phyloP scores from a whole-genome alignment of 2,888 invertebrate species.

The Parelbella ahira region DNA sequence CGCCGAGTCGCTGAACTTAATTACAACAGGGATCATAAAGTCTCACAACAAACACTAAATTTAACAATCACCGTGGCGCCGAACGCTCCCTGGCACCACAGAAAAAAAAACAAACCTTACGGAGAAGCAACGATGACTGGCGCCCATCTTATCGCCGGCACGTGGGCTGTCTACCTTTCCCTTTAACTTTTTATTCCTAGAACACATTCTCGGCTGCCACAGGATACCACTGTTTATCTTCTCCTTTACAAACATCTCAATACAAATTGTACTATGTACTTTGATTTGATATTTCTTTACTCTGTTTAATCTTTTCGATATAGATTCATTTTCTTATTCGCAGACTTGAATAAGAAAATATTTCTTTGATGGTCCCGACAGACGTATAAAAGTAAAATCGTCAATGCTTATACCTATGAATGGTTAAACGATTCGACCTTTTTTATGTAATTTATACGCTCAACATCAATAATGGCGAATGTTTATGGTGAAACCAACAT shows the following conservation, averaged over 20 bases:
- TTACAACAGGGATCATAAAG: conserved; percentile 46
- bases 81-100: conserved; percentile 30
- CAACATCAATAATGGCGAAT: conserved; percentile 41
- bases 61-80: conserved; percentile 55
- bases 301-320: conserved; percentile 3
- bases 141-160: conserved; percentile 66
- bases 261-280: no score
- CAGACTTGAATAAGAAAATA: not conserved
- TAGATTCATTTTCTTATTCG: no score
- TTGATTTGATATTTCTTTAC: no score
- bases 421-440: conserved; percentile 30
- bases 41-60: conserved; percentile 43
- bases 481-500: conserved; percentile 54
- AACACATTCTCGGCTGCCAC: conserved; percentile 45
- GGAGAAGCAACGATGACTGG: conserved; percentile 47
- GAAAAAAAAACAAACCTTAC: conserved; percentile 42
- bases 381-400: conserved; percentile 4
- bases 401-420: conserved; percentile 12
- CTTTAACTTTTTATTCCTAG: conserved; percentile 54
- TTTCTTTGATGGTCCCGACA: conserved; percentile 10
- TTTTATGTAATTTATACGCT: conserved; percentile 31
- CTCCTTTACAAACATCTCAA: conserved; percentile 3
- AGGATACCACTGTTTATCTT: conserved; percentile 18
- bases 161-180: conserved; percentile 53
- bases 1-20: conserved; percentile 35